phyloP scores from a whole-genome alignment of 2,113 vertebrate species.

The Strix uralensis region DNA sequence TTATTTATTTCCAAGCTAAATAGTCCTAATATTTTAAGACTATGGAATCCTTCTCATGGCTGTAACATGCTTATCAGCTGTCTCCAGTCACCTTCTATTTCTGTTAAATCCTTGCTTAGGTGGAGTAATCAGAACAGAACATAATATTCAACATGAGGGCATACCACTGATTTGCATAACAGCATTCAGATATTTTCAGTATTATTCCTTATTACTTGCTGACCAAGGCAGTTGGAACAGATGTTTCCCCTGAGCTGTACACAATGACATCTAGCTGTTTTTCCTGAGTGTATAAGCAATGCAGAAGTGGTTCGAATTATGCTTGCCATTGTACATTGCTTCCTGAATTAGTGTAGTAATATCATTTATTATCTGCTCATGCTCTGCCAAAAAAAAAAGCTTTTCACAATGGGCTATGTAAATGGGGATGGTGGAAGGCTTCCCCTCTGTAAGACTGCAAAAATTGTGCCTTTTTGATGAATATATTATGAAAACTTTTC shows the following conservation, averaged over 20 bases:
- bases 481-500: conserved; percentile 32
- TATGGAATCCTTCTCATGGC: background rate
- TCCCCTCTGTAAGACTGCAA: background rate
- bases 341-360: conserved; percentile 28
- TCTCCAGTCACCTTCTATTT: conserved; percentile 8
- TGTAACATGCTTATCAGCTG: background rate
- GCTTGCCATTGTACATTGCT: conserved; percentile 34
- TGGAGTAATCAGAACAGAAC: conserved; percentile 5
- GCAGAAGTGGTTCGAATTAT: conserved; percentile 41
- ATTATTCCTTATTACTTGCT: conserved; percentile 19
- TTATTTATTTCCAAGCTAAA: conserved; percentile 22
- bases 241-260: conserved; percentile 26
- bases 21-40: background rate
- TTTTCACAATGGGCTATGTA: background rate
- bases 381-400: background rate
- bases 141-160: background rate
- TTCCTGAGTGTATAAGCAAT: background rate
- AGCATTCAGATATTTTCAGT: conserved; percentile 5
- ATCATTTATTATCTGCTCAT: conserved; percentile 39
- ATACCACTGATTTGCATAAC: background rate
- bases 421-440: background rate
- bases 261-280: conserved; percentile 25
- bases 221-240: conserved; percentile 30
- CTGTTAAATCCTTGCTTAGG: background rate
- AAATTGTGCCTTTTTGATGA: conserved; percentile 10